Percentiles rank a stretch among this genome's conserved stretches.
Evolutionary conservation across 2,888 invertebrate species (phyloP).

Genomic region (Drosophila acutilabella): DNA sequence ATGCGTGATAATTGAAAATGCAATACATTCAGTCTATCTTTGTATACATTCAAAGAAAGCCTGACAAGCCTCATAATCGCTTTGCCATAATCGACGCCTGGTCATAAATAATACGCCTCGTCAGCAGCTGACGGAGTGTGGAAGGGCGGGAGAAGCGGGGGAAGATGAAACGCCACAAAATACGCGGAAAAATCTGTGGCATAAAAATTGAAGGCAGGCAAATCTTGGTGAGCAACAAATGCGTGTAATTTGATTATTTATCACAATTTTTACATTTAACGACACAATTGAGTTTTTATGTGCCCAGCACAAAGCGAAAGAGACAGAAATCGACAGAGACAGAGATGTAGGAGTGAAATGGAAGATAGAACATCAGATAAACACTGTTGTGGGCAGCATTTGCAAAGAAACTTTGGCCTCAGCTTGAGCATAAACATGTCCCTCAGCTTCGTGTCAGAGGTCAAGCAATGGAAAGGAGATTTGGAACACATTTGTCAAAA

Average conservation of each 20-base stretch:
- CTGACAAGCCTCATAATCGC: constrained; percentile 50
- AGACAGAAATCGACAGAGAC: background rate
- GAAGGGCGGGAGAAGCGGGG: background rate
- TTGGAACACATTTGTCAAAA: constrained; percentile 41
- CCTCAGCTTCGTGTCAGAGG: constrained; percentile 37
- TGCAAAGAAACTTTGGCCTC: constrained; percentile 40
- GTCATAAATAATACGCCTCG: constrained; percentile 62
- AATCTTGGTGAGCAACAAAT: constrained; percentile 69
- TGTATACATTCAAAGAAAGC: constrained; percentile 28
- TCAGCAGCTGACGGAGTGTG: constrained; percentile 38
- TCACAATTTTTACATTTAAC: constrained; percentile 80
- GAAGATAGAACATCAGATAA: constrained; percentile 16
- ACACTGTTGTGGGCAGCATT: constrained; percentile 38
- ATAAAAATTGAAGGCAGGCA: constrained; percentile 54
- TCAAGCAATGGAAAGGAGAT: constrained; percentile 16
- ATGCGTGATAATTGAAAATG: constrained; percentile 48
- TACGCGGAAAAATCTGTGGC: constrained; percentile 40
- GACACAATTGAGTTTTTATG: constrained; percentile 80
- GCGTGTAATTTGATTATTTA: constrained; percentile 81
- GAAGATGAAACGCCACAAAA: constrained; percentile 25
- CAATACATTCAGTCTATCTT: constrained; percentile 30
- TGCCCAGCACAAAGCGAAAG: constrained; percentile 34
- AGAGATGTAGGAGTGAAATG: background rate
- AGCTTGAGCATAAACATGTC: constrained; percentile 1
- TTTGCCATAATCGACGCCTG: constrained; percentile 43